These are phyloP conservation scores for Sphinx pinastri DNA, from an alignment of 2,888 invertebrate genomes.

Conservation along the genomic window DNA sequence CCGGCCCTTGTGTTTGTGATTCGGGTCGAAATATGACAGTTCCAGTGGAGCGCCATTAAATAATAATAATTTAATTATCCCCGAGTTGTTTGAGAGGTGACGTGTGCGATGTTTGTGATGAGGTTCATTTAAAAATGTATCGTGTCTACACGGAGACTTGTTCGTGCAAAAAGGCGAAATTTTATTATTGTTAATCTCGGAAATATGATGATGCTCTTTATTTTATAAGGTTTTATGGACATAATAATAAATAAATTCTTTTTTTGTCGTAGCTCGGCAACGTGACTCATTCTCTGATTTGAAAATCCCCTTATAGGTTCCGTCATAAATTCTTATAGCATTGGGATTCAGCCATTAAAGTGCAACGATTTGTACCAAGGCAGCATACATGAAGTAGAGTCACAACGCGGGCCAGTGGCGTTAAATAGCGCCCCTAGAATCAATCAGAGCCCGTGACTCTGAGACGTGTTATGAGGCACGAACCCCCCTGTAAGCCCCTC, in stretches of 20 bases:
- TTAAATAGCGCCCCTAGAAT: neutral
- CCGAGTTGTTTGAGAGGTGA: constrained; percentile 4
- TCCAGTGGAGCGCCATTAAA: constrained; percentile 31
- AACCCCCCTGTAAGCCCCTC: neutral
- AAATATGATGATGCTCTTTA: too few relatives aligned
- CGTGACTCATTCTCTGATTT: too few relatives aligned
- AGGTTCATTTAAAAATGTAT: neutral
- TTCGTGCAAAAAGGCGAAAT: too few relatives aligned
- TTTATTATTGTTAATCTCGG: too few relatives aligned
- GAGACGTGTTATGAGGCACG: neutral
- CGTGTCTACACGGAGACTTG: neutral
- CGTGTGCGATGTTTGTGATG: neutral
- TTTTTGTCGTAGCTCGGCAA: too few relatives aligned
- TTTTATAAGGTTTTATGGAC: too few relatives aligned
- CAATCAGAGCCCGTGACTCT: neutral
- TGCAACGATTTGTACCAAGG: constrained; percentile 13
- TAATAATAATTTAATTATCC: constrained; percentile 29
- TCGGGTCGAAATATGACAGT: constrained; percentile 39
- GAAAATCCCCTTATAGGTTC: too few relatives aligned
- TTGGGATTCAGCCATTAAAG: neutral
- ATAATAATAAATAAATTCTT: too few relatives aligned
- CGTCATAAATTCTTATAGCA: neutral
- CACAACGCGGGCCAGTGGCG: neutral
- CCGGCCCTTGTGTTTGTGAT: constrained; percentile 40
- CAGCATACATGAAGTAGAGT: constrained; percentile 24